Conservation (phyloP, 2,113 vertebrate species). For the Todiramphus saurophagus region DNA sequence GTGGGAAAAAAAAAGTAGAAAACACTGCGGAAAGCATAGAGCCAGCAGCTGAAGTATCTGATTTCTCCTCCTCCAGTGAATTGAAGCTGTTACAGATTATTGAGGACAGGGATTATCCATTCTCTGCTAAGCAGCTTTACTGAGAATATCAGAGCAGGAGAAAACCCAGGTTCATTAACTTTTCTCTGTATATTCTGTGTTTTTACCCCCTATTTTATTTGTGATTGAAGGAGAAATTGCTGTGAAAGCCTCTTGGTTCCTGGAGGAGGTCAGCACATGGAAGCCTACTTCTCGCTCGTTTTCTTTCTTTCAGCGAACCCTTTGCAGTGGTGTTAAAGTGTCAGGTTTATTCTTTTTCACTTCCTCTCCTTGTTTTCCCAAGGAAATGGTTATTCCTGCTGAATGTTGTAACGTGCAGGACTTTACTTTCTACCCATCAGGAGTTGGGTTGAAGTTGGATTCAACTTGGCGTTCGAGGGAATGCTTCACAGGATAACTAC, state of each 20-base stretch:
- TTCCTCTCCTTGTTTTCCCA: background rate
- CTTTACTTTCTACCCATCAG: background rate
- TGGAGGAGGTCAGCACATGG: background rate
- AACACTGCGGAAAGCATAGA: background rate
- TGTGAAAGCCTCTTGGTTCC: background rate
- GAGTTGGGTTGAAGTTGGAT: background rate
- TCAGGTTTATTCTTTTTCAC: background rate
- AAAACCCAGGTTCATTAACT: constrained; percentile 2
- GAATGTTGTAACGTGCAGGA: background rate
- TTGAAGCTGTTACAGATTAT: constrained; percentile 24
- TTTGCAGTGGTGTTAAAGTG: background rate
- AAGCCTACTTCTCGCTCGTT: background rate
- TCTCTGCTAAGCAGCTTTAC: constrained; percentile 64
- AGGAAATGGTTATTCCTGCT: background rate
- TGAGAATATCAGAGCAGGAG: constrained; percentile 41
- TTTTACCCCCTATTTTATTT: constrained; percentile 1
- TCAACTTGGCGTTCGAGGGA: background rate
- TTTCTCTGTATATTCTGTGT: background rate
- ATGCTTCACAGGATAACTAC: background rate
- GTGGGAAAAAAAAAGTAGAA: background rate
- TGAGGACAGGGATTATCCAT: constrained; percentile 62
- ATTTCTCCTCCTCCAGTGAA: background rate
- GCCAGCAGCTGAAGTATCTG: background rate
- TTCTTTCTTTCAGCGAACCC: background rate
- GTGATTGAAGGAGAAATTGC: background rate